phyloP scores from a whole-genome alignment of 1,140 invertebrate genomes.

The Goniozus legneri region DNA sequence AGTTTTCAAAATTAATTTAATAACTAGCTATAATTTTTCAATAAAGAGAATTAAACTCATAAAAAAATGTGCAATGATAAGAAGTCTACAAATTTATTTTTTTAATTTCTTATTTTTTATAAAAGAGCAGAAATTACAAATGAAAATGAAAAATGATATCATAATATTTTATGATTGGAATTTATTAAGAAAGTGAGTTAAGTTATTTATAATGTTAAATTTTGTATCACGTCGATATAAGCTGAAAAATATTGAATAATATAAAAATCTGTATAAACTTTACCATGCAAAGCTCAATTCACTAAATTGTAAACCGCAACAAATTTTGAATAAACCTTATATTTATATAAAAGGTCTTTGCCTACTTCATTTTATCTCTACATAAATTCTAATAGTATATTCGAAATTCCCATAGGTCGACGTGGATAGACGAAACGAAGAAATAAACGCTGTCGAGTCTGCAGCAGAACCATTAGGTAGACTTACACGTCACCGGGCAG shows the following conservation, averaged over 20 bases:
- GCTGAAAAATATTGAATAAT: not conserved
- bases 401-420: slow-evolving; percentile 33
- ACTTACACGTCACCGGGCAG: slow-evolving; percentile 15
- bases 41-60: too few relatives aligned
- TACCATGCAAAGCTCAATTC: too few relatives aligned
- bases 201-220: slow-evolving; percentile 1
- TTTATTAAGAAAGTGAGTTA: not conserved
- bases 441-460: too few relatives aligned
- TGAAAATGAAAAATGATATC: slow-evolving; percentile 6
- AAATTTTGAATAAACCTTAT: slow-evolving; percentile 35
- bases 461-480: slow-evolving; percentile 13
- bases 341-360: slow-evolving; percentile 35
- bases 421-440: too few relatives aligned
- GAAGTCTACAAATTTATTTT: too few relatives aligned
- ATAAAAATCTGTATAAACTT: not conserved
- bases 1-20: too few relatives aligned
- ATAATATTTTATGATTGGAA: not conserved
- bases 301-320: slow-evolving; percentile 24
- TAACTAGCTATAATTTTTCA: too few relatives aligned
- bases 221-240: slow-evolving; percentile 1
- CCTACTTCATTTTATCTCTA: slow-evolving; percentile 22
- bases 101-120: slow-evolving; percentile 11
- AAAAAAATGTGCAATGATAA: too few relatives aligned
- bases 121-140: not conserved
- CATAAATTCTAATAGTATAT: slow-evolving; percentile 29